phyloP scores from a whole-genome alignment of 2,888 invertebrate genomes.

The Philopedon plagiatum region DNA sequence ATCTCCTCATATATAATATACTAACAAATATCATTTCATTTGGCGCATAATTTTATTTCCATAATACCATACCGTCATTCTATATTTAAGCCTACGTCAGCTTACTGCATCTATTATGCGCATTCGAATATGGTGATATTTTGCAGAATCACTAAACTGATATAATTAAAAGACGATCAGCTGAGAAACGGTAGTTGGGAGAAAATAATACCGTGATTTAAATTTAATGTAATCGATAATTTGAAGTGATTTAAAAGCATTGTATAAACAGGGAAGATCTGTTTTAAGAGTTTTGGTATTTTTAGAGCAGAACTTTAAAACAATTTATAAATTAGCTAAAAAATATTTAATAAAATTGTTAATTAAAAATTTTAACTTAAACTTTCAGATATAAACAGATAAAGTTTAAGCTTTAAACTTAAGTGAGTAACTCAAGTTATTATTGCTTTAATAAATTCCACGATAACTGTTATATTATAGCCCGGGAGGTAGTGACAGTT shows the following conservation, averaged over 20 bases:
- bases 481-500: too few species aligned
- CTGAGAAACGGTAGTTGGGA: background rate
- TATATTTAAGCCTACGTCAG: background rate
- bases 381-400: background rate
- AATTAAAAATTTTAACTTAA: background rate
- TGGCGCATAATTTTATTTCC: too few species aligned
- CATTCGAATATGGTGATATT: constrained; percentile 7
- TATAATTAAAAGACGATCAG: constrained; percentile 10
- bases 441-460: background rate
- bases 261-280: background rate
- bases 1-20: too few species aligned
- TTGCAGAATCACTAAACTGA: constrained; percentile 5
- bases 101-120: background rate
- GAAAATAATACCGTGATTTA: background rate
- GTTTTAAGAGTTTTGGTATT: background rate
- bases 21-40: too few species aligned
- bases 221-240: background rate
- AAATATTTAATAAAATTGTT: background rate
- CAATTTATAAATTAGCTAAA: background rate
- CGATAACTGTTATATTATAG: background rate
- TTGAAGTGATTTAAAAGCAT: background rate
- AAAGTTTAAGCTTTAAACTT: background rate
- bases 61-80: too few species aligned
- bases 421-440: background rate
- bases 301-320: background rate